A percentile compares a stretch with the other conserved stretches of the same genome.
Conservation (phyloP, 2,113 vertebrate species). For the Mesoclemmys tuberculata region DNA sequence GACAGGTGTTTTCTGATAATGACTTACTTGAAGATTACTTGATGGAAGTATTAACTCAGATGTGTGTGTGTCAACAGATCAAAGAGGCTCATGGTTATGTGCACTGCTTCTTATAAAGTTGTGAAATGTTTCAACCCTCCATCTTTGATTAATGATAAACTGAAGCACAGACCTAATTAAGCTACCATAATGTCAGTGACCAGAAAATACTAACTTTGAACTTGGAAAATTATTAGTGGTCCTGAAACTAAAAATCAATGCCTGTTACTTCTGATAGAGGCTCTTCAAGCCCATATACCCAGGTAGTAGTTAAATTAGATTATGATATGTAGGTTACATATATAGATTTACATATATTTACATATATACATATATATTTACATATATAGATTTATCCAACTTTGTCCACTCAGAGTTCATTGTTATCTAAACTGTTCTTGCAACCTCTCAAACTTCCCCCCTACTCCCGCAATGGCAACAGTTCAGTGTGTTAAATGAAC, state of each 20-base stretch:
- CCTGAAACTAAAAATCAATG: neutral
- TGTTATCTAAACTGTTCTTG: too few relatives aligned
- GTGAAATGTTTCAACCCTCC: neutral
- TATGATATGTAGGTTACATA: too few relatives aligned
- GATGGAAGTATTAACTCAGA: neutral
- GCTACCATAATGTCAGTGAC: neutral
- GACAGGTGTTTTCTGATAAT: neutral
- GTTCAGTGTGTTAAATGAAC: too few relatives aligned
- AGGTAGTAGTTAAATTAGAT: too few relatives aligned
- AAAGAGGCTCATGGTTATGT: neutral
- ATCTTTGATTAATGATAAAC: neutral
- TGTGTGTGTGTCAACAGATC: rapidly evolving
- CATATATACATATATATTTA: too few relatives aligned
- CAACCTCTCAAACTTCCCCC: too few relatives aligned
- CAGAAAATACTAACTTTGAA: neutral
- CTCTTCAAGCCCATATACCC: too few relatives aligned
- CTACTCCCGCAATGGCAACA: too few relatives aligned
- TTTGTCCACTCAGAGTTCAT: too few relatives aligned
- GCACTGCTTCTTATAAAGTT: neutral
- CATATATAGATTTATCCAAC: too few relatives aligned
- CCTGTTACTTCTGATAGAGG: neutral
- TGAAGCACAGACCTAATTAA: rapidly evolving
- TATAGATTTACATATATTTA: too few relatives aligned
- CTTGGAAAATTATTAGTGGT: neutral
- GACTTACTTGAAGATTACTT: neutral